Evolutionary conservation across 2,797 vertebrate genomes (phyloP).

Genomic region (Helostoma temminkii): DNA sequence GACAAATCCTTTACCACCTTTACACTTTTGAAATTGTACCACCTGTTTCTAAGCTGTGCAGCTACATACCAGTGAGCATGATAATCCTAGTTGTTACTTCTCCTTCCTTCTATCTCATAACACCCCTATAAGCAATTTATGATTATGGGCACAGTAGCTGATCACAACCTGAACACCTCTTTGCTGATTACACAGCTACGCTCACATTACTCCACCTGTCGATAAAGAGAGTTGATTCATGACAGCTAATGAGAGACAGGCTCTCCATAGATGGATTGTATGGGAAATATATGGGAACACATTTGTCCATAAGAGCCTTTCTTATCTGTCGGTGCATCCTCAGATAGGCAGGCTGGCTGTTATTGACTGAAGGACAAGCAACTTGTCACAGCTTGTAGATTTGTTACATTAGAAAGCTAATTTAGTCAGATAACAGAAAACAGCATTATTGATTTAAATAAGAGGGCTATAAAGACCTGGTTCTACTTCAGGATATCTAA

Average conservation of each 20-base stretch:
- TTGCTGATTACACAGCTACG: conserved; percentile 42
- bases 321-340: conserved; percentile 73
- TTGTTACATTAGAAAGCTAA: conserved; percentile 55
- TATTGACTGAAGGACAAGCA: conserved; percentile 72
- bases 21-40: no score
- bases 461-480: conserved; percentile 31
- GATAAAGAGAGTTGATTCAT: conserved; percentile 73
- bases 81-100: conserved; percentile 15
- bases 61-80: neutral
- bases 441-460: conserved; percentile 57
- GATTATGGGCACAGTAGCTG: conserved; percentile 42
- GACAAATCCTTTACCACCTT: neutral
- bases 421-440: conserved; percentile 53
- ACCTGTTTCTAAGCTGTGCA: neutral
- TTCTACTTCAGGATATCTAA: conserved; percentile 12
- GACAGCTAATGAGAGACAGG: conserved; percentile 57
- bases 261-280: conserved; percentile 62
- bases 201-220: conserved; percentile 58
- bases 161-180: conserved; percentile 31
- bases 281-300: conserved; percentile 78
- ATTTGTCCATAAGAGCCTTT: conserved; percentile 73
- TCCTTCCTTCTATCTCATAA: conserved; percentile 9
- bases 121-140: conserved; percentile 9
- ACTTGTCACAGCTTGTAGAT: conserved; percentile 62
- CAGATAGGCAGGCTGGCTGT: conserved; percentile 43